Percentiles rank a stretch among this genome's conserved stretches.
Evolutionary conservation across 2,797 vertebrate species (phyloP).

Genomic region (Crax fasciolata): DNA sequence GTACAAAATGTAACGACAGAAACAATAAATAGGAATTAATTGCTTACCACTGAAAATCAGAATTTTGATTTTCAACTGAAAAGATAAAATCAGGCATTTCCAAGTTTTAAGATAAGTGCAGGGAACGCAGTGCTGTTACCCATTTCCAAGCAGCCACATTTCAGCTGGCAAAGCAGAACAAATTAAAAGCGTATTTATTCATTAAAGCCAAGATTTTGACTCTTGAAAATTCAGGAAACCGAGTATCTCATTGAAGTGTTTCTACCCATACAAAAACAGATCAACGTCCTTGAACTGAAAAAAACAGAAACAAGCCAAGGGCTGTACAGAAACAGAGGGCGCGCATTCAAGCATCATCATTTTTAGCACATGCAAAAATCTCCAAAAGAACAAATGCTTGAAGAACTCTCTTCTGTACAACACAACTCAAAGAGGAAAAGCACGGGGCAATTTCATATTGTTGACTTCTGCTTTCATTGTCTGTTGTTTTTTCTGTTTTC

Average conservation of each 20-base stretch:
- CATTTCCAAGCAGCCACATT: background rate
- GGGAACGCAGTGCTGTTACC: background rate
- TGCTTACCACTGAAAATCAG: background rate
- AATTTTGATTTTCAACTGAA: background rate
- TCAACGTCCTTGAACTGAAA: background rate
- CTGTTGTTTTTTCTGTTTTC: background rate
- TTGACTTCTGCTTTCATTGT: background rate
- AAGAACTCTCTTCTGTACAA: background rate
- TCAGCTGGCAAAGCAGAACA: background rate
- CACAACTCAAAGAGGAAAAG: background rate
- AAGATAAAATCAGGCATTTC: background rate
- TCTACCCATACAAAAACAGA: conserved; percentile 14
- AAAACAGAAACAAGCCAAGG: conserved; percentile 39
- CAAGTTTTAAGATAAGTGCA: background rate
- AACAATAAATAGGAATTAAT: conserved; percentile 6
- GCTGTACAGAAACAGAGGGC: background rate
- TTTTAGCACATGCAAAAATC: background rate
- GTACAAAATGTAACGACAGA: background rate
- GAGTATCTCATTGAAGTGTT: background rate
- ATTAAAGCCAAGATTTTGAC: conserved; percentile 8
- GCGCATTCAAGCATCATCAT: background rate
- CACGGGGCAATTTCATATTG: background rate
- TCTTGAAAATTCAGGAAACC: background rate
- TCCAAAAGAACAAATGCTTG: background rate
- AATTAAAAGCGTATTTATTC: conserved; percentile 29